Conservation (phyloP, 2,888 invertebrate species). For the Drosophila hamatofila region DNA sequence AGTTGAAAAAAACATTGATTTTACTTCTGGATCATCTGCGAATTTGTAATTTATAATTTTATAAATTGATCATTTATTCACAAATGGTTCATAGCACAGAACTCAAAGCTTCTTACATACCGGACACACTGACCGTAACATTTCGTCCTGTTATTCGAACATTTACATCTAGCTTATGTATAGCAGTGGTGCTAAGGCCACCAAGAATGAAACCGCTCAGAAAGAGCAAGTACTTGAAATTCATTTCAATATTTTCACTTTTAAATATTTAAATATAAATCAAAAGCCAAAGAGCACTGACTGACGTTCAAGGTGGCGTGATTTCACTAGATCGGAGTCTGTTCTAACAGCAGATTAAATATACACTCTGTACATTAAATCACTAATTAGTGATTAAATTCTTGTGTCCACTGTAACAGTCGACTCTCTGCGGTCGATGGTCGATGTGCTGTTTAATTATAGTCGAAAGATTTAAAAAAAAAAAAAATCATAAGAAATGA, state of each 20-base stretch:
- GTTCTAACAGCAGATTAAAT: not conserved
- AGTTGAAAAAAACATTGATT: constrained; percentile 26
- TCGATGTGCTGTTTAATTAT: not conserved
- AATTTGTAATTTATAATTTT: not conserved
- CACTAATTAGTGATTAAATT: too few relatives aligned
- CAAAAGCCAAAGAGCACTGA: not conserved
- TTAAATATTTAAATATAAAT: too few relatives aligned
- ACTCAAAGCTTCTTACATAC: constrained; percentile 6
- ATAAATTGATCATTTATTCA: too few relatives aligned
- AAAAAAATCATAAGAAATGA: not conserved
- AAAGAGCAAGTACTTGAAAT: not conserved
- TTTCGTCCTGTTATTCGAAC: not conserved
- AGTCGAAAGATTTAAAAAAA: not conserved
- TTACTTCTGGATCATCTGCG: constrained; percentile 20
- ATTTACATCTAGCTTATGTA: not conserved
- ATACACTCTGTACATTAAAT: not conserved
- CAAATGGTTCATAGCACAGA: not conserved
- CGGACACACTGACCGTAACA: not conserved
- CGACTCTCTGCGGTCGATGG: not conserved
- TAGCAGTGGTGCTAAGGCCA: not conserved
- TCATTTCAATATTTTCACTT: too few relatives aligned
- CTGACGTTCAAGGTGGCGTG: not conserved
- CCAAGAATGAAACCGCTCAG: constrained; percentile 1
- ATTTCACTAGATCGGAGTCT: not conserved
- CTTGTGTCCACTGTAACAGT: not conserved